Conservation (phyloP, 2,888 invertebrate species). For the Syritta pipiens region DNA sequence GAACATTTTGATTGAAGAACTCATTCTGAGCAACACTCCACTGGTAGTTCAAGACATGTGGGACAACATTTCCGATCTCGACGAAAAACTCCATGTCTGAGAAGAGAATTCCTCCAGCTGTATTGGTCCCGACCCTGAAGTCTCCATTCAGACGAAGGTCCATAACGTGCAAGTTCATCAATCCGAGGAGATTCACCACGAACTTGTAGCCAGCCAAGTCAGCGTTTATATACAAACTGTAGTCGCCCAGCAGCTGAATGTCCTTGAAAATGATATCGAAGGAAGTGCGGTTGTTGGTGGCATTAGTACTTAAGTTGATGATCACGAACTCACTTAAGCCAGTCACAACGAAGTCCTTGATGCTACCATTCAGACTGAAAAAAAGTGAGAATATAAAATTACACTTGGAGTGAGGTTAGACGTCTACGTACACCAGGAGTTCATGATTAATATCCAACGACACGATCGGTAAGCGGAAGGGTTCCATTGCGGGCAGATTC, state of each 20-base stretch:
- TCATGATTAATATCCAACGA: slow-evolving; percentile 14
- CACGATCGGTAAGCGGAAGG: slow-evolving; percentile 36
- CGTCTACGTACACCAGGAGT: slow-evolving; percentile 2
- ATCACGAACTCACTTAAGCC: slow-evolving; percentile 71
- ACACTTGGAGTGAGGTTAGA: neutral
- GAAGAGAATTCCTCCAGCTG: slow-evolving; percentile 66
- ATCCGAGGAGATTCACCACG: slow-evolving; percentile 12
- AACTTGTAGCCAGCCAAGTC: slow-evolving; percentile 33
- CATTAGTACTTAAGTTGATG: slow-evolving; percentile 67
- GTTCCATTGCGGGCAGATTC: slow-evolving; percentile 71
- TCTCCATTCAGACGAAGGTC: slow-evolving; percentile 14
- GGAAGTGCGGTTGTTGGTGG: slow-evolving; percentile 51
- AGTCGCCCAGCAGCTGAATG: slow-evolving; percentile 70
- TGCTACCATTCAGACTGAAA: slow-evolving; percentile 69
- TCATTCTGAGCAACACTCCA: slow-evolving; percentile 71
- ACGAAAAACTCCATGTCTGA: slow-evolving; percentile 69
- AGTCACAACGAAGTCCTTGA: slow-evolving; percentile 70
- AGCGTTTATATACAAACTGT: slow-evolving; percentile 25
- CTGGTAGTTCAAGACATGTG: slow-evolving; percentile 71
- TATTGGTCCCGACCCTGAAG: neutral
- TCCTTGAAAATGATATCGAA: slow-evolving; percentile 71
- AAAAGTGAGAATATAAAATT: too few relatives aligned
- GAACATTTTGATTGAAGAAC: slow-evolving; percentile 62
- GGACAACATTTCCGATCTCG: slow-evolving; percentile 68
- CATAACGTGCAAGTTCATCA: slow-evolving; percentile 24